Conservation (phyloP, 2,797 vertebrate genomes). For the Gymnocypris eckloni region DNA sequence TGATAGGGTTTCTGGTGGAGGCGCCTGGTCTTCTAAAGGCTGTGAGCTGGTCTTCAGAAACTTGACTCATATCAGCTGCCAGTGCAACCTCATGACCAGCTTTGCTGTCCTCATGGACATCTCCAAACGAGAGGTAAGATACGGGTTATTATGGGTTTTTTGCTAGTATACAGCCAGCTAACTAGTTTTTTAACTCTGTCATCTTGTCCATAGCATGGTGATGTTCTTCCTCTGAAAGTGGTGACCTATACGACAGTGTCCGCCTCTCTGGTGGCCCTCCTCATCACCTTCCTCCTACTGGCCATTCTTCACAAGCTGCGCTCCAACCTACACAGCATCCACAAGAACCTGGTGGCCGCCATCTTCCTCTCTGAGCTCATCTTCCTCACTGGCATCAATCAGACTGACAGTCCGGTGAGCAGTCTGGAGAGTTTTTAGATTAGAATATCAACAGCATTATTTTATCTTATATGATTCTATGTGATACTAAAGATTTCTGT, state of each 20-base stretch:
- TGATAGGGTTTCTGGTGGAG: conserved; percentile 70
- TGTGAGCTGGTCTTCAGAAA: conserved; percentile 86
- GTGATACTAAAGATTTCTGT: not conserved
- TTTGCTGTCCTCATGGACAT: conserved; percentile 89
- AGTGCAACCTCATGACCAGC: conserved; percentile 82
- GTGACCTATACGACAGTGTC: conserved; percentile 82
- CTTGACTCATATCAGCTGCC: conserved; percentile 81
- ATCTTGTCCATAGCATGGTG: conserved; percentile 78
- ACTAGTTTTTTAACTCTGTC: not conserved
- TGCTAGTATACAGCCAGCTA: not conserved
- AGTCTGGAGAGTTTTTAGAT: not conserved
- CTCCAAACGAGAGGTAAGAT: conserved; percentile 83
- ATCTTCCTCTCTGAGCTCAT: conserved; percentile 86
- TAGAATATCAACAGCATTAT: not conserved
- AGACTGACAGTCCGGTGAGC: conserved; percentile 85
- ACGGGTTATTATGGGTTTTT: not conserved
- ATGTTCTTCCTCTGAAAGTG: conserved; percentile 87
- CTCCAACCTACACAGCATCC: conserved; percentile 87
- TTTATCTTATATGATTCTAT: not conserved
- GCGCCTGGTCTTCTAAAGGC: conserved; percentile 87
- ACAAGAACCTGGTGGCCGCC: conserved; percentile 82
- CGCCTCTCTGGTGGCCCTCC: conserved; percentile 81
- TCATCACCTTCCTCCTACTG: conserved; percentile 83
- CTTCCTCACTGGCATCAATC: conserved; percentile 86
- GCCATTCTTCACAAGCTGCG: conserved; percentile 76